Percentiles rank a stretch among this genome's conserved stretches.
Conservation (phyloP, 2,797 vertebrate genomes). For the Peromyscus eremicus region DNA sequence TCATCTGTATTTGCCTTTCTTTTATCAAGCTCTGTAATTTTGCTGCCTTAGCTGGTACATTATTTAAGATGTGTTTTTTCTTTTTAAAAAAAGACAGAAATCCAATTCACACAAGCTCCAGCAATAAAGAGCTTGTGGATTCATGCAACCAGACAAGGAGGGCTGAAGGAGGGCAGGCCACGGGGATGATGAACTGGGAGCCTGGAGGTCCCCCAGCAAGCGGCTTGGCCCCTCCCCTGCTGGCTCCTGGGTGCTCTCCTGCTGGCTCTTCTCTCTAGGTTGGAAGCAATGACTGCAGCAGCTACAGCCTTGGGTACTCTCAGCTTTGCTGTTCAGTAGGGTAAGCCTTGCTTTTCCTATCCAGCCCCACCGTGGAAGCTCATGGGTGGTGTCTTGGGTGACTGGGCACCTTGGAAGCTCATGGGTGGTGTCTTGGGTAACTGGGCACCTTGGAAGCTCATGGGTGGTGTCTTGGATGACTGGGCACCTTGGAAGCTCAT, state of each 20-base stretch:
- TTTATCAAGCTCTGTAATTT: slow-evolving; percentile 37
- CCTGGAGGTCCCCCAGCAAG: accelerated
- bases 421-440: too few relatives aligned
- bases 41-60: background rate
- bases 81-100: background rate
- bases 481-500: background rate
- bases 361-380: background rate
- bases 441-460: background rate
- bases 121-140: background rate
- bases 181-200: too few relatives aligned
- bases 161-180: background rate
- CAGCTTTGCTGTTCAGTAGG: background rate
- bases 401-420: background rate
- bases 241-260: accelerated
- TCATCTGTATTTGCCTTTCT: slow-evolving; percentile 28
- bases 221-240: background rate
- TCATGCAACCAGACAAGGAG: background rate
- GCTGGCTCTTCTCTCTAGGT: background rate
- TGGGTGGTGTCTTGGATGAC: background rate
- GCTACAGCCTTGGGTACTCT: accelerated
- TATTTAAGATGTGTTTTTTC: slow-evolving; percentile 15
- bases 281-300: accelerated
- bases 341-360: background rate
- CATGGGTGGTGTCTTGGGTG: background rate
- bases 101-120: background rate